These are phyloP conservation scores for Siniperca undulata DNA, from an alignment of 2,797 vertebrate genomes.

Conservation along the genomic window DNA sequence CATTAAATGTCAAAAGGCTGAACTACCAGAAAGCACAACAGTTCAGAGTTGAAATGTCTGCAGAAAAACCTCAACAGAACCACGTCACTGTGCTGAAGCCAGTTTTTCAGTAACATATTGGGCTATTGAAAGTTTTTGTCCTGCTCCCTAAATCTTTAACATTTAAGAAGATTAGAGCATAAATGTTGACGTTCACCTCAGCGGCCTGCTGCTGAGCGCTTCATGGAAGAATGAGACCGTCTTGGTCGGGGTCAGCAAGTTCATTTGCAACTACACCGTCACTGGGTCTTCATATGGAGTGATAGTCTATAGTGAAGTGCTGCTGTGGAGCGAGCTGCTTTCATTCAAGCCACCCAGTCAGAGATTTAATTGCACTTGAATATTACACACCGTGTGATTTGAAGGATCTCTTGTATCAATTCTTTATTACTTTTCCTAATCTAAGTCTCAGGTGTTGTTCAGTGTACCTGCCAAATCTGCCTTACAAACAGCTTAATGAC, in stretches of 20 bases:
- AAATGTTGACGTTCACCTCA: slow-evolving; percentile 47
- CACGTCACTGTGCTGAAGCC: neutral
- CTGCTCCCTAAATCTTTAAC: slow-evolving; percentile 27
- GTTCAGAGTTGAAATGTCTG: slow-evolving; percentile 47
- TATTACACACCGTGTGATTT: neutral
- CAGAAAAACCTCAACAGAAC: slow-evolving; percentile 21
- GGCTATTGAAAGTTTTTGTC: slow-evolving; percentile 27
- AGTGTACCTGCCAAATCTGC: slow-evolving; percentile 55
- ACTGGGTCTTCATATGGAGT: slow-evolving; percentile 9
- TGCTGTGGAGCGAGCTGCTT: neutral
- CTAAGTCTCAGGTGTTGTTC: slow-evolving; percentile 51
- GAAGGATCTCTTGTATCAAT: slow-evolving; percentile 22
- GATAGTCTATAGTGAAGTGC: neutral
- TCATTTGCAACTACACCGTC: slow-evolving; percentile 12
- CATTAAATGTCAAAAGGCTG: slow-evolving; percentile 47
- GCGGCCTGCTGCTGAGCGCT: slow-evolving; percentile 23
- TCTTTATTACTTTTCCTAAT: slow-evolving; percentile 27
- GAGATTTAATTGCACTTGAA: slow-evolving; percentile 1
- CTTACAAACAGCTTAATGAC: slow-evolving; percentile 76
- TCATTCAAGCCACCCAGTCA: slow-evolving; percentile 1
- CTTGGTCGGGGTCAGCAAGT: slow-evolving; percentile 46
- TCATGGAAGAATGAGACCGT: slow-evolving; percentile 25
- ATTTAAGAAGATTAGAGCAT: slow-evolving; percentile 45
- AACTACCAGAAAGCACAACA: slow-evolving; percentile 11
- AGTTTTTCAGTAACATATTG: slow-evolving; percentile 20